Evolutionary conservation across 2,888 invertebrate genomes (phyloP).

Genomic region (Alentia gelatinosa): DNA sequence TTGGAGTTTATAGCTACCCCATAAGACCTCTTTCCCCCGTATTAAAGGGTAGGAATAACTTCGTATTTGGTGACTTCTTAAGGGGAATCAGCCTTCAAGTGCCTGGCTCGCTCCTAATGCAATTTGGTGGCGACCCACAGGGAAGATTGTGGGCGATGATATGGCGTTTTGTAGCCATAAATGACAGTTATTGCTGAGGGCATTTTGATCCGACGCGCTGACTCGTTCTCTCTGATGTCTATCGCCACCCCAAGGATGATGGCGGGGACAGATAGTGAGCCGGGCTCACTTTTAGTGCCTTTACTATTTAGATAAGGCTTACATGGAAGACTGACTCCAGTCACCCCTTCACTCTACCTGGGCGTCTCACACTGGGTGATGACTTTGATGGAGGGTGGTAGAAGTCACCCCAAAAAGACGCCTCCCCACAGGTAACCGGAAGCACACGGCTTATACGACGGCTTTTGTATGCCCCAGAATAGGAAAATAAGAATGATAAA

Average conservation of each 20-base stretch:
- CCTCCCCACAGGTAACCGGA: not conserved
- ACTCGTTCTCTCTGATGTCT: conserved; percentile 38
- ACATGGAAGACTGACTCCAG: not conserved
- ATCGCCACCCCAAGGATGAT: not conserved
- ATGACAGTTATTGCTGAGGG: conserved; percentile 35
- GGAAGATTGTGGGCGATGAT: not conserved
- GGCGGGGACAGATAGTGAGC: not conserved
- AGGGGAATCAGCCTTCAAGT: not conserved
- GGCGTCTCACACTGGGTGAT: not conserved
- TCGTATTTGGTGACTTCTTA: not conserved
- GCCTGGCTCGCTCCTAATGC: conserved; percentile 2
- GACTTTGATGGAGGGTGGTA: not conserved
- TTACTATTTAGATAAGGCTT: conserved; percentile 36
- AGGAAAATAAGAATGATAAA: not conserved
- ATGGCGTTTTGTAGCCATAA: not conserved
- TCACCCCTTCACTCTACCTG: not conserved
- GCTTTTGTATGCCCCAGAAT: not conserved
- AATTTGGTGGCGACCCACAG: not conserved
- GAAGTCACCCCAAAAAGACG: not conserved
- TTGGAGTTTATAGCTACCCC: not conserved
- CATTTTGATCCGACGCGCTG: not conserved
- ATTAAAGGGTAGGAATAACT: not conserved
- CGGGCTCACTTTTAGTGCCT: conserved; percentile 17
- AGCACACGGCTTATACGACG: not conserved
- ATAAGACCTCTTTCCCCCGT: not conserved